Base-by-base conservation (phyloP, 1,140 invertebrate species). In the Wiebesia pumilae region DNA sequence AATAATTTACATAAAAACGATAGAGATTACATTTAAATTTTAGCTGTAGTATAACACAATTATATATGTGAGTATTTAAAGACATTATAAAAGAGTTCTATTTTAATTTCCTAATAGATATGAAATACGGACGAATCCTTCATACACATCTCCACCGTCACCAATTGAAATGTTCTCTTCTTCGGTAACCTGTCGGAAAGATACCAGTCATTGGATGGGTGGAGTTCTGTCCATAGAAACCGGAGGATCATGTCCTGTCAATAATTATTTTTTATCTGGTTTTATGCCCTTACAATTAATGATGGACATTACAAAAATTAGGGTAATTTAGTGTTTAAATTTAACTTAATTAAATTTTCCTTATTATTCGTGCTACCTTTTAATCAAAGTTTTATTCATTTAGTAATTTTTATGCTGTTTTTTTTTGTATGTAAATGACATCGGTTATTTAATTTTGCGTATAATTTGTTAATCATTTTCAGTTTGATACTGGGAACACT, bases 261-360 rank as follows among this genome's bases (percentile, higher is more conserved):
- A 97, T 88, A 95, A 96, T 92, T 97, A 97, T 91, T 96, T 96
- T 90, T 95, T 95, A 88, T 96, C 96, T 3, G 96, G 96, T n/a
- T 97, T 97, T 90, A 91, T 97, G 81, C 96, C 96, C 3, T 90
- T 97, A 83, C 96, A 97, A 91, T 94, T 95, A 69, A 91, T 97
- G 21, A 95, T 97, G 65, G 96, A 97, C 91, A 95, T 94, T 89
- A 96, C 96, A 9, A 96, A 96, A 92, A 96, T 97, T 88, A 95
- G 94, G 93, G 96, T 96, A 91, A 91, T 89, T 89, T 30, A 12
- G 77, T 67, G 47, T 2, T 77, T 79, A 79, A 24, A 62, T 65
- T 54, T 58, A 51, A 81, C 43, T 62, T 62, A 27, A 3, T 4
- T 62, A 1, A 27, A 62, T 27, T 62, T 62, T 4, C 27, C 21